A percentile compares a stretch with the other conserved stretches of the same genome.
These are phyloP conservation scores for Archaeoteleia sp. DNA, from an alignment of 2,888 invertebrate species.

Conservation along the genomic window DNA sequence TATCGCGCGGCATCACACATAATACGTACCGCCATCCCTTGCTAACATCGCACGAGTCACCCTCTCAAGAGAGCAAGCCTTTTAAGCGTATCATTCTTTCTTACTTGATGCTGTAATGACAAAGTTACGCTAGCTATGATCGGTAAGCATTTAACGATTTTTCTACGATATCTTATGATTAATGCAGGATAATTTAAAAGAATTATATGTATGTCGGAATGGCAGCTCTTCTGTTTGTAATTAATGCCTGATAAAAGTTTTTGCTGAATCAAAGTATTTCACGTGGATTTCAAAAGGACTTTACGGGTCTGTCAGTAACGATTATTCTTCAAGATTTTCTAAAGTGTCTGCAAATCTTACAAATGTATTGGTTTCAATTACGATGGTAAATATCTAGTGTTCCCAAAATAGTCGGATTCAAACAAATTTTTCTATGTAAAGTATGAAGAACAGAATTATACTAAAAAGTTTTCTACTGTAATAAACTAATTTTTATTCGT, in stretches of 20 bases:
- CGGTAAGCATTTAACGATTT: background rate
- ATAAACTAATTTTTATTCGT: no score
- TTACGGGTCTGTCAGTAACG: background rate
- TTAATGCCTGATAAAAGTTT: background rate
- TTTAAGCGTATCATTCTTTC: constrained; percentile 28
- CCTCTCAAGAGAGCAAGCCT: constrained; percentile 19
- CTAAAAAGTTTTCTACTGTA: no score
- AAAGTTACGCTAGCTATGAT: constrained; percentile 6
- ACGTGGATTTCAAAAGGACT: background rate
- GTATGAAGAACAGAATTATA: no score
- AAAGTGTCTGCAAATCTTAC: constrained; percentile 1
- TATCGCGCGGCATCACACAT: constrained; percentile 59
- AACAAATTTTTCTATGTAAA: no score
- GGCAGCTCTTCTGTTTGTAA: no score
- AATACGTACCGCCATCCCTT: constrained; percentile 52
- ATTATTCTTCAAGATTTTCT: background rate
- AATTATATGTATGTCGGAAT: no score
- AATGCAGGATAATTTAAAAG: constrained; percentile 1
- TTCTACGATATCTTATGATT: constrained; percentile 3
- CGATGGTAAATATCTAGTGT: background rate
- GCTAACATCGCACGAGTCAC: constrained; percentile 27
- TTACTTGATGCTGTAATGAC: constrained; percentile 18
- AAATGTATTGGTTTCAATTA: background rate
- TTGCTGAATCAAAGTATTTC: background rate
- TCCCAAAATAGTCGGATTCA: no score